A percentile compares a stretch with the other conserved stretches of the same genome.
These are phyloP conservation scores for Pelmatolapia mariae DNA, from an alignment of 2,113 vertebrate species.

Conservation along the genomic window DNA sequence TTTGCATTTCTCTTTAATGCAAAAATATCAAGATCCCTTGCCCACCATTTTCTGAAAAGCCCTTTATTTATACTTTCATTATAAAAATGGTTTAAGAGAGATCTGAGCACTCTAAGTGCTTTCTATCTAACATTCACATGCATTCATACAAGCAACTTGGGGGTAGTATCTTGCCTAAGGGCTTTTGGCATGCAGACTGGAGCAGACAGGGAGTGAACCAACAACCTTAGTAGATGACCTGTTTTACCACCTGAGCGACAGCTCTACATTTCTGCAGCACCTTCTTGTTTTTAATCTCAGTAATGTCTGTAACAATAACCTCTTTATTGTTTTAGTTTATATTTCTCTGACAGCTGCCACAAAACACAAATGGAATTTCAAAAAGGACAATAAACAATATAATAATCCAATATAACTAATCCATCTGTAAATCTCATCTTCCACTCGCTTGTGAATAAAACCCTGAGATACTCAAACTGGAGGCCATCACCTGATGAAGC, in stretches of 20 bases:
- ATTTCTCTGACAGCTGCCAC: background rate
- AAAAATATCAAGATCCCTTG: background rate
- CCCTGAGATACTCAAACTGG: background rate
- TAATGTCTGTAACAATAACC: background rate
- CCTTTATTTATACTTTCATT: background rate
- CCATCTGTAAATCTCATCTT: background rate
- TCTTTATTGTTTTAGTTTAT: background rate
- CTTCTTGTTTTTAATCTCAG: background rate
- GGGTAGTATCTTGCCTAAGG: background rate
- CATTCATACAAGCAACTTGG: background rate
- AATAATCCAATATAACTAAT: background rate
- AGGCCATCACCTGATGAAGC: background rate
- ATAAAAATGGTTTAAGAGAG: background rate
- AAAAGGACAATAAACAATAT: background rate
- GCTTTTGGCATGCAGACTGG: background rate
- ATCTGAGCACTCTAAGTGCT: background rate
- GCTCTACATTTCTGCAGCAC: background rate
- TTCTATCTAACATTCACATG: background rate
- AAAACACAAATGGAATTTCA: background rate
- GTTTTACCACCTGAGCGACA: background rate
- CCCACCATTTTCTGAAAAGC: background rate
- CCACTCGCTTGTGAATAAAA: background rate
- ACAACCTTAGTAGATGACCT: background rate
- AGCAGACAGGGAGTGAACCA: background rate
- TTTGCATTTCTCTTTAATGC: background rate